Base-by-base conservation (phyloP, 1,140 invertebrate genomes). In the Melipona quadrifasciata region DNA sequence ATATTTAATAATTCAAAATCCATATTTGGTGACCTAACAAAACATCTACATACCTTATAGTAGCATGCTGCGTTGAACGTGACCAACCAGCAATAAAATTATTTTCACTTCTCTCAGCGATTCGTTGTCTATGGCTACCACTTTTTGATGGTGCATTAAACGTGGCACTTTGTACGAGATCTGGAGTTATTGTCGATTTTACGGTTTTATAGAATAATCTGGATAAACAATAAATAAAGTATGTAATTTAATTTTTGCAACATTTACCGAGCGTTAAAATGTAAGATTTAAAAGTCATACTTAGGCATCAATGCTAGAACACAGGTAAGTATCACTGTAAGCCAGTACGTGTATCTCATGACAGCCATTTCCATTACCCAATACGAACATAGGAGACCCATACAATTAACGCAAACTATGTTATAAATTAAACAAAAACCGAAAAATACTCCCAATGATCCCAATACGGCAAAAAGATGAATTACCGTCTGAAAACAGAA, bases 341-440 rank as follows among this genome's bases (percentile, higher is more conserved):
- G 95, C 97, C 98, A 99, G 95, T 98, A 98, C 19, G 96, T 95
- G 8, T 96, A 95, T 81, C 97, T 96, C 58, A 93, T 94, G 87
- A 99, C 95, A 39, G 97, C 96, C 91, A 96, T 96, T 92, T 97
- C 96, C 94, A 99, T 97, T 34, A 99, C 97, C 97, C 97, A 97
- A 95, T 97, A 98, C 31, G 97, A 98, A 90, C 97, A 97, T 47
- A 97, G 97, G 80, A 98, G 94, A 70, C 96, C 97, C 91, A 98
- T 96, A 92, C 97, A 98, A 88, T 96, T 96, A 61, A 97, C 95
- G 92, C 97, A 98, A 84, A 97, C 92, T 5, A 96, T 95, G 94
- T 98, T 98, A 94, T 98, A 98, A 39, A 98, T 93, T 72, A 99
- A 93, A 84, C 97, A 97, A 95, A 99, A 98, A 86, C 96, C 95